These are phyloP conservation scores for Chelon labrosus DNA, from an alignment of 2,797 vertebrate genomes.

Conservation along the genomic window DNA sequence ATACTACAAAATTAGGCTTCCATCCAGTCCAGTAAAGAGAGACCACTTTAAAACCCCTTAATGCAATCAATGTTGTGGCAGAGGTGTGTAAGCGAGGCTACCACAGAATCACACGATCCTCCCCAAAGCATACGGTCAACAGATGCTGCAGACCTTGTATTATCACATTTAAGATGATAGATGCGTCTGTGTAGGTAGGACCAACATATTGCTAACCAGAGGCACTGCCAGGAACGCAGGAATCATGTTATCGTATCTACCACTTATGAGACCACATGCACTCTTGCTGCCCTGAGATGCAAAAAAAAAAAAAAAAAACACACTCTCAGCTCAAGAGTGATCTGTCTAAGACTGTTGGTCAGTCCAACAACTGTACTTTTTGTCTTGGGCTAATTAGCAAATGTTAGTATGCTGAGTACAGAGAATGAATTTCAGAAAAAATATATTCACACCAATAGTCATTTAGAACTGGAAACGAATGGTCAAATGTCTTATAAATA, in stretches of 20 bases:
- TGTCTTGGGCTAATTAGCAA: neutral
- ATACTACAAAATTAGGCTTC: too few species aligned
- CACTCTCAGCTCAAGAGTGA: slow-evolving; percentile 17
- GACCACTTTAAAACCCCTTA: slow-evolving; percentile 36
- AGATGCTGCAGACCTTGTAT: slow-evolving; percentile 53
- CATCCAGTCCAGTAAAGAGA: too few species aligned
- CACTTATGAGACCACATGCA: slow-evolving; percentile 44
- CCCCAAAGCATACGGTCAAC: slow-evolving; percentile 57
- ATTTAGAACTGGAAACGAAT: too few species aligned
- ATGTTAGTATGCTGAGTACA: neutral
- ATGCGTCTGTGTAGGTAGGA: slow-evolving; percentile 47
- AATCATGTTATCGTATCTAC: slow-evolving; percentile 58
- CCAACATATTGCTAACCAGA: slow-evolving; percentile 56
- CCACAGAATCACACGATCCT: slow-evolving; percentile 25
- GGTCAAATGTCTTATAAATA: too few species aligned
- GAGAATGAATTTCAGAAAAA: too few species aligned
- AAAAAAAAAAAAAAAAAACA: slow-evolving; percentile 5
- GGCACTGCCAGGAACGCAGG: slow-evolving; percentile 57
- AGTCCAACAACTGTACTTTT: neutral
- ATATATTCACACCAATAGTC: too few species aligned
- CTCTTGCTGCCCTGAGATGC: slow-evolving; percentile 7
- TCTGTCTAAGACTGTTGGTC: neutral
- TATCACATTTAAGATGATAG: slow-evolving; percentile 67
- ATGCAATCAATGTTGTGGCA: slow-evolving; percentile 42
- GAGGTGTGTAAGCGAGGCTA: slow-evolving; percentile 23